Conservation (phyloP, 2,888 invertebrate species). For the Apamea crenata region DNA sequence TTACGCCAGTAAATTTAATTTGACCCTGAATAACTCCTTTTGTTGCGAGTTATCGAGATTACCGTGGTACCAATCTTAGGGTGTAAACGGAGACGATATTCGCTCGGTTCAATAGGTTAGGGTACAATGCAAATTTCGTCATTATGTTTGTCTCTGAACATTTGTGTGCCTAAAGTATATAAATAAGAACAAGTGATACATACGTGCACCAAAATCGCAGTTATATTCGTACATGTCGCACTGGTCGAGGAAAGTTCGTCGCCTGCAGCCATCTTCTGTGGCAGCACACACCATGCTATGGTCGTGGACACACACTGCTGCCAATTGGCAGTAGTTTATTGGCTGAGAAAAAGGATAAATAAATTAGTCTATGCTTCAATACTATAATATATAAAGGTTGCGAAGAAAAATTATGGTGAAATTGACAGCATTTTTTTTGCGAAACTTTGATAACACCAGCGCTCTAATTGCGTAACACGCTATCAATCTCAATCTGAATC, state of each 20-base stretch:
- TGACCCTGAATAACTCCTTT: no score
- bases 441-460: no score
- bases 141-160: no score
- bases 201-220: slow-evolving; percentile 82
- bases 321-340: slow-evolving; percentile 80
- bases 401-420: background rate
- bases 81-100: no score
- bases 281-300: slow-evolving; percentile 78
- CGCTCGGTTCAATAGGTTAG: no score
- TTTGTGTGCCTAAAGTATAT: background rate
- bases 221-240: slow-evolving; percentile 87
- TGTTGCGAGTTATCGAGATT: no score
- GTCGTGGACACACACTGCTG: slow-evolving; percentile 82
- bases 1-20: no score
- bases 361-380: background rate
- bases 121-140: no score
- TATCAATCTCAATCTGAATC: no score
- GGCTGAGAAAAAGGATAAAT: slow-evolving; percentile 70
- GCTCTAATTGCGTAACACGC: no score
- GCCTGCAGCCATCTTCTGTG: slow-evolving; percentile 75
- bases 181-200: slow-evolving; percentile 59
- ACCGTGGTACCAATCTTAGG: no score
- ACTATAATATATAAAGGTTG: background rate
- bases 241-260: slow-evolving; percentile 80
- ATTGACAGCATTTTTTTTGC: background rate